Evolutionary conservation across 2,113 vertebrate species (phyloP).

Genomic region (Lagopus leucura): DNA sequence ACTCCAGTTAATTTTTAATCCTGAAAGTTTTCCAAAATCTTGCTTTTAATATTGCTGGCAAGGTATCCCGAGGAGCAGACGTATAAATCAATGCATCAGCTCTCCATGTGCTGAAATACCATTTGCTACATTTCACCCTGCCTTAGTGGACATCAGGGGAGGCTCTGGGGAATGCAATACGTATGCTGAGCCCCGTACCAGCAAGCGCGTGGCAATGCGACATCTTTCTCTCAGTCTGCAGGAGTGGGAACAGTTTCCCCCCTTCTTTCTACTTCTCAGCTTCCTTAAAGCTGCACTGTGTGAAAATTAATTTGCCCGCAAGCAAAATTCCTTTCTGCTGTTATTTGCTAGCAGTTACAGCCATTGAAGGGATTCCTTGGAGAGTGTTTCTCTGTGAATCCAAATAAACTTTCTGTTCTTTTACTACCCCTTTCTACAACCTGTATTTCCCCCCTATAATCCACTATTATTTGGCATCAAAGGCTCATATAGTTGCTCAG

Average conservation of each 20-base stretch:
- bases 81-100: slow-evolving; percentile 49
- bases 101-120: slow-evolving; percentile 26
- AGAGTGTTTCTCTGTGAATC: not conserved
- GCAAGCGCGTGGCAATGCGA: not conserved
- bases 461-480: not conserved
- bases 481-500: rapidly evolving
- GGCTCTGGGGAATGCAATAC: not conserved
- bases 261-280: not conserved
- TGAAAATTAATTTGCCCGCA: not conserved
- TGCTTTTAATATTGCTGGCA: slow-evolving; percentile 63
- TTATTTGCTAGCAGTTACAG: not conserved
- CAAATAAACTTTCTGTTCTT: not conserved
- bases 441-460: not conserved
- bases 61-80: slow-evolving; percentile 30
- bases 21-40: slow-evolving; percentile 71
- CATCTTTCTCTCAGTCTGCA: not conserved
- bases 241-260: not conserved
- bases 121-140: not conserved
- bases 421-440: not conserved
- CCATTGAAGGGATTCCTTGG: not conserved
- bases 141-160: not conserved
- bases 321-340: not conserved
- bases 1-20: slow-evolving; percentile 72
- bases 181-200: not conserved
- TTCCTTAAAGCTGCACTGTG: not conserved